Percentiles rank a stretch among this genome's conserved stretches.
These are phyloP conservation scores for Hydropsyche tenuis DNA, from an alignment of 1,140 invertebrate species.

Conservation along the genomic window DNA sequence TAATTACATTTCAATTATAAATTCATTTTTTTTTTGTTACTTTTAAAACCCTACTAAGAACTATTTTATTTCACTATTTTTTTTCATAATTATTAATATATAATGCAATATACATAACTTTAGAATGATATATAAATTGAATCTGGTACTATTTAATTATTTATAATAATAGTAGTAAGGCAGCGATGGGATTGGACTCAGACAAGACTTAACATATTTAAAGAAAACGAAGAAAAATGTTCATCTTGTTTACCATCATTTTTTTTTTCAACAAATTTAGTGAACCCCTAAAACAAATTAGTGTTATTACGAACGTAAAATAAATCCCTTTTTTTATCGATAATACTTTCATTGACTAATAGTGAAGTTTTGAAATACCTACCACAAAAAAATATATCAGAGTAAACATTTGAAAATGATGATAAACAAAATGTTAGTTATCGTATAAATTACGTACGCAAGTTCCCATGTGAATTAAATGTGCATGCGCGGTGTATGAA, in stretches of 20 bases:
- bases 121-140: conserved; percentile 49
- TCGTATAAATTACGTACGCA: not conserved
- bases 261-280: conserved; percentile 1
- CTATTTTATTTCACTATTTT: conserved; percentile 49
- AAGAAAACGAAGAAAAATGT: conserved; percentile 1
- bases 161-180: conserved; percentile 42
- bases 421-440: not conserved
- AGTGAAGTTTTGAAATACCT: too few species aligned
- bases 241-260: conserved; percentile 7
- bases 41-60: conserved; percentile 49
- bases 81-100: conserved; percentile 47
- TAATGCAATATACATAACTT: conserved; percentile 50
- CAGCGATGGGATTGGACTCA: conserved; percentile 36
- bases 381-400: too few species aligned
- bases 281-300: too few species aligned
- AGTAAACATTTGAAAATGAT: not conserved
- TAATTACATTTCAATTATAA: conserved; percentile 45
- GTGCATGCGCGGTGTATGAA: not conserved
- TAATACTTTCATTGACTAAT: too few species aligned
- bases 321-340: too few species aligned
- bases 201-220: conserved; percentile 15
- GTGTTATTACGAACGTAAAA: too few species aligned
- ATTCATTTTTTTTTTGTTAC: conserved; percentile 41
- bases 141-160: conserved; percentile 44
- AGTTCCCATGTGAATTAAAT: too few species aligned